These are phyloP conservation scores for Argyra leucocephala DNA, from an alignment of 2,888 invertebrate genomes.

Conservation along the genomic window DNA sequence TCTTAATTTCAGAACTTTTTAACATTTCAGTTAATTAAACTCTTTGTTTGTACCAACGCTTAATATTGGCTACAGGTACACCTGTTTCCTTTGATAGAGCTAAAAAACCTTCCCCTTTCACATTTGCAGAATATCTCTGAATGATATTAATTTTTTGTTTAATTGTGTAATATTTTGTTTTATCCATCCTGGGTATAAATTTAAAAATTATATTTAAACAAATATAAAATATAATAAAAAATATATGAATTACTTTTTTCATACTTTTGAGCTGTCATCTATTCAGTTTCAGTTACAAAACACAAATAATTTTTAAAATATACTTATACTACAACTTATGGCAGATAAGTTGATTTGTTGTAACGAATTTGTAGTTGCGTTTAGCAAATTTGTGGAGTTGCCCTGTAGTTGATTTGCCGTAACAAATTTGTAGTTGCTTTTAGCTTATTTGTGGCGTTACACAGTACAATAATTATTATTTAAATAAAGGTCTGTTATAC, in stretches of 20 bases:
- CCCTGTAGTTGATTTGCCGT: too few relatives aligned
- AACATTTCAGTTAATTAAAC: slow-evolving; percentile 2
- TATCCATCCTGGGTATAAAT: slow-evolving; percentile 7
- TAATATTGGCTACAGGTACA: slow-evolving; percentile 12
- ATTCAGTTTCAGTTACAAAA: too few relatives aligned
- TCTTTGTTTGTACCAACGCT: slow-evolving; percentile 12
- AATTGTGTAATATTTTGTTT: slow-evolving; percentile 11
- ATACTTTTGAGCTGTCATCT: too few relatives aligned
- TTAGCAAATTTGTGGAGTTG: slow-evolving; percentile 1
- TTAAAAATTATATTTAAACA: slow-evolving; percentile 9
- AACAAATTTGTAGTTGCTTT: too few relatives aligned
- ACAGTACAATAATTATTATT: too few relatives aligned
- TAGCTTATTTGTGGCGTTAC: too few relatives aligned
- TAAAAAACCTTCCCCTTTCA: too few relatives aligned
- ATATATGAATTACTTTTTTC: too few relatives aligned
- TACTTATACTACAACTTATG: not conserved
- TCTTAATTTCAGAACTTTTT: slow-evolving; percentile 8
- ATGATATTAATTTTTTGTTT: slow-evolving; percentile 13
- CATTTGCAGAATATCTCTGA: slow-evolving; percentile 11
- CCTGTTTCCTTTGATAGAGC: too few relatives aligned
- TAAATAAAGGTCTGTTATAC: too few relatives aligned
- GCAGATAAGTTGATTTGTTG: slow-evolving; percentile 5
- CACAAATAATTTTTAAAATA: not conserved
- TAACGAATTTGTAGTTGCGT: slow-evolving; percentile 5
- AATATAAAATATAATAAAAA: not conserved